These are phyloP conservation scores for Mythimna vitellina DNA, from an alignment of 2,888 invertebrate genomes.

Conservation along the genomic window DNA sequence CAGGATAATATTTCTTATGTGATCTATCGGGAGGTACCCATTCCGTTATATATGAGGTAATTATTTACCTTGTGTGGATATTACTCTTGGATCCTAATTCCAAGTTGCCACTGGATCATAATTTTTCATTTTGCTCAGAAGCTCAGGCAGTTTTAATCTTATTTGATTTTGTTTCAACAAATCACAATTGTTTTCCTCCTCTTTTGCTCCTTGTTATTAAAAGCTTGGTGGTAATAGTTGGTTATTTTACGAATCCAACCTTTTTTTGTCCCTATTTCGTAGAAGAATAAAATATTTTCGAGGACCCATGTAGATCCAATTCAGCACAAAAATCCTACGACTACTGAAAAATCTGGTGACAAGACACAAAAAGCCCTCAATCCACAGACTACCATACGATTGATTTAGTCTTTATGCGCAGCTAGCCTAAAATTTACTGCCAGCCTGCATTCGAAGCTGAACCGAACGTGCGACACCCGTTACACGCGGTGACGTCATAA, in stretches of 20 bases:
- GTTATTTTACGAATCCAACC: too few species aligned
- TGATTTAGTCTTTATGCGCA: slow-evolving; percentile 41
- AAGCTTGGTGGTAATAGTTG: too few species aligned
- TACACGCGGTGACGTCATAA: slow-evolving; percentile 76
- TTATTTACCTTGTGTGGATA: slow-evolving; percentile 52
- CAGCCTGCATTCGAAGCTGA: slow-evolving; percentile 51
- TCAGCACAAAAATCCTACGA: neutral
- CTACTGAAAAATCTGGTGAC: slow-evolving; percentile 13
- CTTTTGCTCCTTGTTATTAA: neutral
- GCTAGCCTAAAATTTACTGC: slow-evolving; percentile 49
- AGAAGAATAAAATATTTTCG: neutral
- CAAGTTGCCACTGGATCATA: slow-evolving; percentile 16
- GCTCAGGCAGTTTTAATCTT: neutral
- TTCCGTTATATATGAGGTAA: slow-evolving; percentile 40
- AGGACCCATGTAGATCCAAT: neutral
- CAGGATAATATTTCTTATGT: slow-evolving; percentile 52
- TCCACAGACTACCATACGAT: slow-evolving; percentile 20
- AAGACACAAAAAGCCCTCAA: slow-evolving; percentile 15
- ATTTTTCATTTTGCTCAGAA: slow-evolving; percentile 19
- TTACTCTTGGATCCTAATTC: slow-evolving; percentile 30
- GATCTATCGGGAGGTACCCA: slow-evolving; percentile 41
- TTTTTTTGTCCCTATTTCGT: neutral
- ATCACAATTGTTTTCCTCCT: neutral
- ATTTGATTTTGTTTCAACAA: neutral
- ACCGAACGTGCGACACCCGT: slow-evolving; percentile 59